Evolutionary conservation across 2,113 vertebrate species (phyloP).

Genomic region (Odontophorus gujanensis): DNA sequence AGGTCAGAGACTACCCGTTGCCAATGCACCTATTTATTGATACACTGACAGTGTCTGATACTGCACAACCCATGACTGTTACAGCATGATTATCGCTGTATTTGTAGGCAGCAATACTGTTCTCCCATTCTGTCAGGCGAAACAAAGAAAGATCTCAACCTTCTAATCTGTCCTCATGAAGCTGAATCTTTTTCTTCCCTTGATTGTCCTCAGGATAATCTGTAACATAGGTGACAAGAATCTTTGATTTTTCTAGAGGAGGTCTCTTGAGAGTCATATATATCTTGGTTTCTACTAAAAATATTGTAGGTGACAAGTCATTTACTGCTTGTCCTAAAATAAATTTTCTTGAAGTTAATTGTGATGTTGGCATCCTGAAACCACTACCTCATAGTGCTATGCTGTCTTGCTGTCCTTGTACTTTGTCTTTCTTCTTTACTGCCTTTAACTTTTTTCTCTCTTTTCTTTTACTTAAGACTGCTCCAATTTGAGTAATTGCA

Average conservation of each 20-base stretch:
- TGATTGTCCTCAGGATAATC: background rate
- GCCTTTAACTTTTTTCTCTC: background rate
- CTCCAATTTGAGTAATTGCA: background rate
- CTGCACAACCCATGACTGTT: background rate
- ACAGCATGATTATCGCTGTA: background rate
- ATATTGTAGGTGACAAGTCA: background rate
- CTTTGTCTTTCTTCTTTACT: background rate
- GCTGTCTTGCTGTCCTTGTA: background rate
- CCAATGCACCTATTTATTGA: background rate
- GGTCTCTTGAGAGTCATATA: background rate
- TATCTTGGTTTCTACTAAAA: background rate
- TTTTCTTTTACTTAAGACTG: background rate
- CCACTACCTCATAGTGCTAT: background rate
- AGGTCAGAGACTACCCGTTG: background rate
- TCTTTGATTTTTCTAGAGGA: background rate
- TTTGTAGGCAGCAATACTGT: background rate
- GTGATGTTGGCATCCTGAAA: background rate
- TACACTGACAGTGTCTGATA: background rate
- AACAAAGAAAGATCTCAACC: background rate
- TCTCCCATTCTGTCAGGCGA: background rate
- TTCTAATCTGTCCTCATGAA: background rate
- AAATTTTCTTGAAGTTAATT: conserved; percentile 15
- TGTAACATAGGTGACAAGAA: background rate
- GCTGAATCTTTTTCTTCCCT: background rate
- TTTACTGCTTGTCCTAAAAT: conserved; percentile 3